Conservation (phyloP, 2,113 vertebrate genomes). For the Calonectris borealis region DNA sequence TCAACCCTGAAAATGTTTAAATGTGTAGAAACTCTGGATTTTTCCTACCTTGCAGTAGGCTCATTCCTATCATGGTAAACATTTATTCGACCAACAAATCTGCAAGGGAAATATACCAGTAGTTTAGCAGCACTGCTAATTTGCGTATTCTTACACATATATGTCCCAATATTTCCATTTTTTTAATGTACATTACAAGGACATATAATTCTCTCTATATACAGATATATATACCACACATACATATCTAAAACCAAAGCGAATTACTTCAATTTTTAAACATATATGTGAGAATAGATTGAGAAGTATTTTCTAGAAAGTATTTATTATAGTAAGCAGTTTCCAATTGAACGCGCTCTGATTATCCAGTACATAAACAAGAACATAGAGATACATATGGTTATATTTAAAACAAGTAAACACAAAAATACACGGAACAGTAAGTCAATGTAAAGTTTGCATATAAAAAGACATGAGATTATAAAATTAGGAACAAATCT, state of each 20-base stretch:
- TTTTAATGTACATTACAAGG: not conserved
- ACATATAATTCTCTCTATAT: not conserved
- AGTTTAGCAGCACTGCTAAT: not conserved
- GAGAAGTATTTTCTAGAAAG: not conserved
- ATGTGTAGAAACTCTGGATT: not conserved
- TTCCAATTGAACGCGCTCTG: not conserved
- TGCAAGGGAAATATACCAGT: conserved; percentile 54
- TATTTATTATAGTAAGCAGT: not conserved
- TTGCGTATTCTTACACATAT: not conserved
- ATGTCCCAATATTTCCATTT: not conserved
- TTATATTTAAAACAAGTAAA: not conserved
- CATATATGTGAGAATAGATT: not conserved
- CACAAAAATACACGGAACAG: not conserved
- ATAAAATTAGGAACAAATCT: not conserved
- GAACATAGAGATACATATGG: not conserved
- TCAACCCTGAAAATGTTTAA: not conserved
- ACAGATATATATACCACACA: not conserved
- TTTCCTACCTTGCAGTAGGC: conserved; percentile 86
- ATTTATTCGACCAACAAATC: conserved; percentile 95
- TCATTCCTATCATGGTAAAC: conserved; percentile 89
- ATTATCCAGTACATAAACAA: not conserved
- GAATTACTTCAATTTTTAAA: not conserved
- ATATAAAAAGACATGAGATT: not conserved
- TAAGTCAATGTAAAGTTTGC: not conserved
- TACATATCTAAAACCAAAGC: not conserved